Evolutionary conservation across 2,797 vertebrate species (phyloP), one percentile per base, ranked within the genome.

Genomic region (Melanotaenia maccullochi): DNA sequence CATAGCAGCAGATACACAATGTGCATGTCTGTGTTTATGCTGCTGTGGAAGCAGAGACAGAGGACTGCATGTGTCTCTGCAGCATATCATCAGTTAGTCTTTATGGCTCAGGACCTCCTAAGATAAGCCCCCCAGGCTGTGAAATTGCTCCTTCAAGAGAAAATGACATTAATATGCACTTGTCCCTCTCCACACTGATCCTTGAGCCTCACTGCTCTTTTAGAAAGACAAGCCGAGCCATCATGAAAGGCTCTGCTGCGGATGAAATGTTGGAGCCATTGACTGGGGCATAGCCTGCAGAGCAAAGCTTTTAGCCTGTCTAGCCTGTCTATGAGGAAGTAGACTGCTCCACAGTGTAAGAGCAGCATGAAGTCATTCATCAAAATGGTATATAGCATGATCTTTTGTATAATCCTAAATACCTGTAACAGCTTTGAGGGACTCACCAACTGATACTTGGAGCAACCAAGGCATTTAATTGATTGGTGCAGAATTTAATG

Each of bases 131-230:
- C 88, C 87, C 86, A 86, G 90, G 93, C 91, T 89, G 90, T 87
- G 90, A 92, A 91, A 91, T 91, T 91, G 90, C 91, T 93, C 91
- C 87, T 89, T 91, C 83, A 90, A 89, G 91, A 90, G 87, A 90
- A 92, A 92, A 92, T 89, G 88, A 92, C 90, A 92, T 91, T 91
- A 92, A 94, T 93, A 92, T 91, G 87, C 74, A 24, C 71, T 85
- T 64, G 76, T 83, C 83, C 87, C 82, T 85, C 83, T 87, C 83
- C 86, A 81, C 71, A 57, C 81, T 84, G 90, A 90, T 90, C 85
- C 85, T 82, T 83, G 69, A 85, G 87, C 82, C 76, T 85, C 59
- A n/a, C 85, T 83, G 85, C 84, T 90, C 90, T 92, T 87, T 91
- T 83, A 64, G 81, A 87, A 85, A 90, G 86, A 75, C 85, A 87